These are phyloP conservation scores for Palaemon carinicauda DNA, from an alignment of 1,140 invertebrate species.

Conservation along the genomic window DNA sequence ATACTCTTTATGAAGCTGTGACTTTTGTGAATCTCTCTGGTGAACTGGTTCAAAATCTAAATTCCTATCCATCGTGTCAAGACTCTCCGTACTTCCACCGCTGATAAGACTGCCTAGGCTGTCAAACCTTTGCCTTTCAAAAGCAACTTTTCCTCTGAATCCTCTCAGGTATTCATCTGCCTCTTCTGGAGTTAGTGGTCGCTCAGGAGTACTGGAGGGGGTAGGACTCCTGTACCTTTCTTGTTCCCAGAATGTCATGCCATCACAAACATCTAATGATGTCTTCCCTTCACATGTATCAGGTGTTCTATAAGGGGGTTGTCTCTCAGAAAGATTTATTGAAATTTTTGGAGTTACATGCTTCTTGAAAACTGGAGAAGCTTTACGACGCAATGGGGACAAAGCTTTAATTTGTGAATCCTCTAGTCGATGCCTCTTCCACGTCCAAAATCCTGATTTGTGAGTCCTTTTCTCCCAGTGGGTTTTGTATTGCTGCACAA, in stretches of 20 bases:
- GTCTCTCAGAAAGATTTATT: neutral
- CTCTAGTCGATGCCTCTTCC: constrained; percentile 16
- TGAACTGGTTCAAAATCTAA: too few relatives aligned
- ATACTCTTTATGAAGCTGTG: too few relatives aligned
- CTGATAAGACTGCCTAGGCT: constrained; percentile 36
- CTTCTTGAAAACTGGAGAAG: neutral
- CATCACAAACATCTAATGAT: neutral
- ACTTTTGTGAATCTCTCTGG: too few relatives aligned
- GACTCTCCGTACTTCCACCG: constrained; percentile 10
- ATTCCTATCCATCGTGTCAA: neutral
- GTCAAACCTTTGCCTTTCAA: constrained; percentile 26
- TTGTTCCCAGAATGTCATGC: constrained; percentile 11
- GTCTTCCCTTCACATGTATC: neutral
- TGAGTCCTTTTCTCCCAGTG: constrained; percentile 9
- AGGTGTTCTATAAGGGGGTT: neutral
- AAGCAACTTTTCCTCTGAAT: constrained; percentile 27
- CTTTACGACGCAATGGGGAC: neutral
- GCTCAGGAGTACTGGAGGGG: neutral
- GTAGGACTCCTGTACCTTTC: neutral
- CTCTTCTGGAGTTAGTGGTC: constrained; percentile 41
- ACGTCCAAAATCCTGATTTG: constrained; percentile 32
- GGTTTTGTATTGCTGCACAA: constrained; percentile 21
- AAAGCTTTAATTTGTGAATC: neutral
- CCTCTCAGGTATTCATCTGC: constrained; percentile 22
- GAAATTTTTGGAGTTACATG: neutral